Base-by-base conservation (phyloP, 2,797 vertebrate species). In the Nasua narica region DNA sequence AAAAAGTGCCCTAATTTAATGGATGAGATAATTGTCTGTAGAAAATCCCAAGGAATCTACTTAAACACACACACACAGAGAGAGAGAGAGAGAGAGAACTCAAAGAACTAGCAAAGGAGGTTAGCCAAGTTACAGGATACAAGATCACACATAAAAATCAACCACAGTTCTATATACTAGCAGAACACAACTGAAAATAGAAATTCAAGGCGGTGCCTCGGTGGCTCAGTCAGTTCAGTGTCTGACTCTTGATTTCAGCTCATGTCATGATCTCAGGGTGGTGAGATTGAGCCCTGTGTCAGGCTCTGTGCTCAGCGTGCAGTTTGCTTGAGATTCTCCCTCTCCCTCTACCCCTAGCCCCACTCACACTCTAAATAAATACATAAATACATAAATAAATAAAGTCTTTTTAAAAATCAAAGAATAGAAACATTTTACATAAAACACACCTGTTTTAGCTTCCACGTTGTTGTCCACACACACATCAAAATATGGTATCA, bases 371-470 rank as follows among this genome's bases (percentile, higher is more conserved):
- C 65, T 35, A 35, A 67, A 32, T 32, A 67, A 19, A 56, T 54
- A 56, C n/a, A n/a, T n/a, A n/a, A n/a, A n/a, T n/a, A n/a, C n/a
- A n/a, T n/a, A n/a, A 23, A 56, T 23, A 50, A 50, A 56, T 10
- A 56, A 48, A 48, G 54, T 56, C 8, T 62, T 65, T 27, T 65
- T 65, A 99, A 99, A 99, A 99, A 99, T 99, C 99, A 99, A 99
- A 99, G 99, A 99, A 99, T 99, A 99, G 99, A 99, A 99, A 99
- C 99, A 99, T 98, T 99, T 99, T 99, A 99, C 99, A 99, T 99
- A 99, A 99, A 99, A 99, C 99, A 99, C 98, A 98, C 98, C 98
- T 95, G 98, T 99, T 99, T 99, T 98, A 98, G 98, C 98, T 98
- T 99, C 98, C 98, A 98, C 98, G 98, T 98, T 98, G 99, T 99